A percentile compares a stretch with the other conserved stretches of the same genome.
phyloP scores from a whole-genome alignment of 2,113 vertebrate genomes.

The Pundamilia nyererei region DNA sequence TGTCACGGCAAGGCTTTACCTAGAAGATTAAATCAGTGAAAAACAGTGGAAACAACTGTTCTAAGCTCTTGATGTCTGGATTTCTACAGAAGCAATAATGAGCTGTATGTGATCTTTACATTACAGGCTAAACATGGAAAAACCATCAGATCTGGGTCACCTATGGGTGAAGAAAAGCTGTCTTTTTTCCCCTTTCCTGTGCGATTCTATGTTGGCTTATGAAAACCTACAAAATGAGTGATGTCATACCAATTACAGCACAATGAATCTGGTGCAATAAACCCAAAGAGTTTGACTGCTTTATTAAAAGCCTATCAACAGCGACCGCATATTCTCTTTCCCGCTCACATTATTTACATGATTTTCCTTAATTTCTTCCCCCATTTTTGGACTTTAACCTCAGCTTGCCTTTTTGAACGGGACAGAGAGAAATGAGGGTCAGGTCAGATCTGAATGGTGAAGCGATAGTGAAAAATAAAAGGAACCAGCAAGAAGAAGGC shows the following conservation, averaged over 20 bases:
- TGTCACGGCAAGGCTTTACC: neutral
- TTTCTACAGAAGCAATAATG: conserved; percentile 2
- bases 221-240: conserved; percentile 6
- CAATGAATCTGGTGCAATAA: conserved; percentile 24
- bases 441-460: neutral
- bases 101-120: conserved; percentile 5
- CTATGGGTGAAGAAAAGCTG: neutral
- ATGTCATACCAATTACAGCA: conserved; percentile 15
- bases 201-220: neutral
- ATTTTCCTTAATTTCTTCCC: neutral
- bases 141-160: conserved; percentile 28
- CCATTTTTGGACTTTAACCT: conserved; percentile 1
- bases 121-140: neutral
- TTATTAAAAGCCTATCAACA: conserved; percentile 18
- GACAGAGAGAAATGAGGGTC: neutral
- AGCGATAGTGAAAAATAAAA: conserved; percentile 29
- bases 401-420: neutral
- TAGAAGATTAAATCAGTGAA: neutral
- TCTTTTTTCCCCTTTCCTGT: neutral
- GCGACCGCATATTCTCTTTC: neutral
- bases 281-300: conserved; percentile 1
- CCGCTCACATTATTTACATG: neutral
- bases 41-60: neutral
- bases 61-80: neutral
- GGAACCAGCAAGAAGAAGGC: conserved; percentile 4